Evolutionary conservation across 1,140 invertebrate species (phyloP), one percentile per base, ranked within the genome.

Genomic region (Battus philenor): DNA sequence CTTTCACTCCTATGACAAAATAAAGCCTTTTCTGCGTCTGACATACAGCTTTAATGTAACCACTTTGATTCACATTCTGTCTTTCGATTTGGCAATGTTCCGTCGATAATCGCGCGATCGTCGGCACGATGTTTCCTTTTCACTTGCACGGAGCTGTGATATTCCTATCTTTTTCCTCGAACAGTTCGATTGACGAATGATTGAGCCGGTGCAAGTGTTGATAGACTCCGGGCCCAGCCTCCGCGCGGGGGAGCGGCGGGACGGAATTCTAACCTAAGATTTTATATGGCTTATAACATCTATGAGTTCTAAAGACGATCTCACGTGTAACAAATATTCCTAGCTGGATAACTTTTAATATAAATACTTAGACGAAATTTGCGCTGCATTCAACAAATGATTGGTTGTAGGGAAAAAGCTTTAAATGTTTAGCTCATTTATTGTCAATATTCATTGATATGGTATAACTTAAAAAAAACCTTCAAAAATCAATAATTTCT

Each of bases 101-200:
- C 46, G 52, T 65, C 57, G 54, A 71, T 71, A 58, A 68, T 60
- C 56, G 47, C 1, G 18, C 38, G 51, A 62, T 62, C 31, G 54
- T 59, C 54, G 51, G 38, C 50, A 44, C 17, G 41, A 50, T 59
- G 29, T 53, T 41, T 71, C 68, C 62, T 50, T 63, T 54, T 62
- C 51, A 22, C 43, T 29, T 58, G 33, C 49, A 20, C 16, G 20
- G 17, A 10, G 27, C 49, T 43, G 39, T 18, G 9, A 63, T 71
- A 59, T 68, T 59, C 50, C 64, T 49, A 52, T 74, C 72, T 69
- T 77, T 62, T 51, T 77, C 60, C 11, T 51, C 59, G 64, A 31
- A 31, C 34, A 39, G 44, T 50, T 66, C 49, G 64, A 75, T 68
- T 77, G 65, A 77, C 60, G 68, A 68, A 74, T 74, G 70, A 76